These are phyloP conservation scores for Perca flavescens DNA, from an alignment of 2,113 vertebrate genomes.

Conservation along the genomic window DNA sequence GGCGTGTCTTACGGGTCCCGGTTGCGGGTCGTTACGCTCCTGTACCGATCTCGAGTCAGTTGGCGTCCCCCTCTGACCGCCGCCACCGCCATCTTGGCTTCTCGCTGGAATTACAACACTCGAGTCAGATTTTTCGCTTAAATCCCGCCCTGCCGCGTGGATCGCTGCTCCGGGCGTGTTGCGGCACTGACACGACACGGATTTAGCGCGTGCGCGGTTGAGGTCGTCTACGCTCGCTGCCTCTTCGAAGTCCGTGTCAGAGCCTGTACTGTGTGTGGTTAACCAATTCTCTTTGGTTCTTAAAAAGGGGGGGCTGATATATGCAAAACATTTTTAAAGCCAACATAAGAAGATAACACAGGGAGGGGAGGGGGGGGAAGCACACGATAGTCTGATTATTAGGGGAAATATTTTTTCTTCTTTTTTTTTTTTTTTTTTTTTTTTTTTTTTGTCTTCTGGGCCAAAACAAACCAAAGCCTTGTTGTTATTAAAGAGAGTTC, in stretches of 20 bases:
- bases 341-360: conserved; percentile 14
- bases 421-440: background rate
- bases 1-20: background rate
- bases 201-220: background rate
- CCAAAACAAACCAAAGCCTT: conserved; percentile 31
- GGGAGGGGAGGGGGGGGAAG: background rate
- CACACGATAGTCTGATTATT: background rate
- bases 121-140: background rate
- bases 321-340: conserved; percentile 44
- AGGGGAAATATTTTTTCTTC: background rate
- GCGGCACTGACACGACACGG: background rate
- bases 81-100: background rate
- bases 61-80: background rate
- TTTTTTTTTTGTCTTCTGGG: conserved; percentile 16
- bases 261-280: background rate
- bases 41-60: background rate
- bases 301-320: conserved; percentile 3
- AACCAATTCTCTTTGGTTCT: conserved; percentile 76
- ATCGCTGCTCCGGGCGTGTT: background rate
- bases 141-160: conserved; percentile 9
- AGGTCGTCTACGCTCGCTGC: background rate
- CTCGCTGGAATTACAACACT: background rate
- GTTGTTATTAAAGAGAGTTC: conserved; percentile 22
- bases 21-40: background rate
- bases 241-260: background rate